phyloP scores from a whole-genome alignment of 2,888 invertebrate species.

The Eremobia ochroleuca region DNA sequence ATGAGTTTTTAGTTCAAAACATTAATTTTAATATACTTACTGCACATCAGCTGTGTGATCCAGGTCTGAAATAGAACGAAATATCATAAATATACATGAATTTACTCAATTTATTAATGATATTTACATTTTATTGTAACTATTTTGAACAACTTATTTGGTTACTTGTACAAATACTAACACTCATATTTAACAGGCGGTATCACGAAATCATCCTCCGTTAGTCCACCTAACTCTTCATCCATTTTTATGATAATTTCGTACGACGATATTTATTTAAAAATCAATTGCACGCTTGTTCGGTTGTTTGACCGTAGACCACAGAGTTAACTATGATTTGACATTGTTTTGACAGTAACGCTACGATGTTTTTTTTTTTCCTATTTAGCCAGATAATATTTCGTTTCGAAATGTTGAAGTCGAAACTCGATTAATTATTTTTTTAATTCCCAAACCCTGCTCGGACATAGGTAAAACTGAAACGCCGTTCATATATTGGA shows the following conservation, averaged over 20 bases:
- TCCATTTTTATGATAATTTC: slow-evolving; percentile 77
- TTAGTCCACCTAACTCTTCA: slow-evolving; percentile 87
- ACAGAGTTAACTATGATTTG: too few relatives aligned
- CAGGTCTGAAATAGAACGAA: slow-evolving; percentile 93
- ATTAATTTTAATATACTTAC: slow-evolving; percentile 91
- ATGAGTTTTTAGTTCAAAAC: background rate
- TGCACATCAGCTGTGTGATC: slow-evolving; percentile 99
- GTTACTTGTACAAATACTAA: slow-evolving; percentile 85
- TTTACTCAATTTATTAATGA: background rate
- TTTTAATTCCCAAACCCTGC: background rate
- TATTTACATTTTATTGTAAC: background rate
- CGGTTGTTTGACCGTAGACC: too few relatives aligned
- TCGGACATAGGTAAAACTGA: background rate
- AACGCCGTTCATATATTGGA: too few relatives aligned
- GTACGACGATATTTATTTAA: background rate
- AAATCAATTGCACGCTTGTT: background rate
- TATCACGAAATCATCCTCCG: slow-evolving; percentile 92
- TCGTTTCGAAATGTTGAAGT: slow-evolving; percentile 11
- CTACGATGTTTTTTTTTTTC: too few relatives aligned
- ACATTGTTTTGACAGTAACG: background rate
- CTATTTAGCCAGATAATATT: background rate
- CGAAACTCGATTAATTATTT: background rate
- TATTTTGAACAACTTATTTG: background rate
- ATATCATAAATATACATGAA: slow-evolving; percentile 7
- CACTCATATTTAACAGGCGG: slow-evolving; percentile 95